These are phyloP conservation scores for Pachyramphus minor DNA, from an alignment of 2,113 vertebrate species.

Conservation along the genomic window DNA sequence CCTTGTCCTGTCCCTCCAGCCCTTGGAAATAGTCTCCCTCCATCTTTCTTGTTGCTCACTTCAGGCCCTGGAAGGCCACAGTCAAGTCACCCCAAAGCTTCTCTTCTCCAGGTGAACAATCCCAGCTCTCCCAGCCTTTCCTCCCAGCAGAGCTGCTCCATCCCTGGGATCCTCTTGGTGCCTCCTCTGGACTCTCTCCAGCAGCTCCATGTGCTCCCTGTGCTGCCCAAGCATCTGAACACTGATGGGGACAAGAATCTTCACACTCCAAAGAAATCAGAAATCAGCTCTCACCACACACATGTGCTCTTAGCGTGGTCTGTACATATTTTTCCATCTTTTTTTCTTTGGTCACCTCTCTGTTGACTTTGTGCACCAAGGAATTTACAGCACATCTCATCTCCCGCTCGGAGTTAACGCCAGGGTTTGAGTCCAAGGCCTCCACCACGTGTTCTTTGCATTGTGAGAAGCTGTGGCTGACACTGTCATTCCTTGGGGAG, in stretches of 20 bases:
- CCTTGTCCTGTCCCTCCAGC: not conserved
- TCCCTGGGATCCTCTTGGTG: not conserved
- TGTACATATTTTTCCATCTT: not conserved
- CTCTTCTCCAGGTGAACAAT: not conserved
- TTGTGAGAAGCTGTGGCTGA: not conserved
- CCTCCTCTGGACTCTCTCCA: not conserved
- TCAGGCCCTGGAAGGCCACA: not conserved
- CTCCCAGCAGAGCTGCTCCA: not conserved
- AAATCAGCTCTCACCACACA: not conserved
- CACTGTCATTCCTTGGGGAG: not conserved
- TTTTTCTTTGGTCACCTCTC: not conserved
- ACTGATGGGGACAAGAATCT: not conserved
- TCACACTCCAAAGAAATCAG: not conserved
- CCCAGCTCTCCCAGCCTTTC: not conserved
- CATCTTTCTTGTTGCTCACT: not conserved
- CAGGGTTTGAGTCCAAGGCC: not conserved
- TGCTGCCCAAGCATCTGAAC: not conserved
- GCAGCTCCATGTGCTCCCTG: not conserved
- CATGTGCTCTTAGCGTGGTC: not conserved
- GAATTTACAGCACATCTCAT: not conserved
- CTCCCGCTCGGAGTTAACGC: fast-evolving
- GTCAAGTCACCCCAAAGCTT: not conserved
- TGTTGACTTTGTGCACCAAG: not conserved
- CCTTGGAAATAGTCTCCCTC: not conserved
- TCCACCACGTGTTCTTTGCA: not conserved